phyloP scores from a whole-genome alignment of 2,113 vertebrate genomes.

The Peromyscus maniculatus region DNA sequence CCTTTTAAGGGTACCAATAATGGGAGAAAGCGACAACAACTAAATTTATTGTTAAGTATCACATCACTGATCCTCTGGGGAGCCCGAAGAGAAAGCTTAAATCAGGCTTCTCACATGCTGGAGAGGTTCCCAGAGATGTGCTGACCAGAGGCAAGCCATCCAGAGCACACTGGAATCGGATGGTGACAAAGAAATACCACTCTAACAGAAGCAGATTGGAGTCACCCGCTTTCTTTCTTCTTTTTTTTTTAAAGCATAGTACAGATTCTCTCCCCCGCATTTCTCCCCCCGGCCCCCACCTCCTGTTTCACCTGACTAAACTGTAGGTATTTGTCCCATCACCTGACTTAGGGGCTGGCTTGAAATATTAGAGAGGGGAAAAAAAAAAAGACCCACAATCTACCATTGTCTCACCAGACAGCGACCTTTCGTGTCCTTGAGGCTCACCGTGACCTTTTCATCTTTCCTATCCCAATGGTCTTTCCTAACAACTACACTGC shows the following conservation, averaged over 20 bases:
- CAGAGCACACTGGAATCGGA: conserved; percentile 83
- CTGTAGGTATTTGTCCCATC: conserved; percentile 90
- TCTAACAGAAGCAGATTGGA: conserved; percentile 84
- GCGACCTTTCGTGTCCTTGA: conserved; percentile 93
- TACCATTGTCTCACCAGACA: conserved; percentile 91
- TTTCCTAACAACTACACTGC: conserved; percentile 93
- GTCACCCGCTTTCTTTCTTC: conserved; percentile 64
- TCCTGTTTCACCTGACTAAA: conserved; percentile 89
- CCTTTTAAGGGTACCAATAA: conserved; percentile 88
- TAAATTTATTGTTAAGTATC: conserved; percentile 89
- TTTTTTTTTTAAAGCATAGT: conserved; percentile 75
- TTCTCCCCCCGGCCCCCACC: conserved; percentile 55
- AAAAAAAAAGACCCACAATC: conserved; percentile 87
- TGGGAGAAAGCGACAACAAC: conserved; percentile 86
- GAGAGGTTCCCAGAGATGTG: conserved; percentile 88
- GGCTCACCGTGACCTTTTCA: conserved; percentile 93
- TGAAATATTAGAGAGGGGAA: conserved; percentile 85
- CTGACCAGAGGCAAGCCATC: conserved; percentile 85
- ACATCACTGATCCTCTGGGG: conserved; percentile 87
- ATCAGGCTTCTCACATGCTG: conserved; percentile 88
- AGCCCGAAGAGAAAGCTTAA: conserved; percentile 88
- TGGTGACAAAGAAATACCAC: conserved; percentile 84
- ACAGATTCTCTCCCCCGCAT: conserved; percentile 83
- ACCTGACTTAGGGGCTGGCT: conserved; percentile 87
- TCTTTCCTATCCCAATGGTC: conserved; percentile 91